Evolutionary conservation across 2,797 vertebrate species (phyloP).

Genomic region (Avahi laniger): DNA sequence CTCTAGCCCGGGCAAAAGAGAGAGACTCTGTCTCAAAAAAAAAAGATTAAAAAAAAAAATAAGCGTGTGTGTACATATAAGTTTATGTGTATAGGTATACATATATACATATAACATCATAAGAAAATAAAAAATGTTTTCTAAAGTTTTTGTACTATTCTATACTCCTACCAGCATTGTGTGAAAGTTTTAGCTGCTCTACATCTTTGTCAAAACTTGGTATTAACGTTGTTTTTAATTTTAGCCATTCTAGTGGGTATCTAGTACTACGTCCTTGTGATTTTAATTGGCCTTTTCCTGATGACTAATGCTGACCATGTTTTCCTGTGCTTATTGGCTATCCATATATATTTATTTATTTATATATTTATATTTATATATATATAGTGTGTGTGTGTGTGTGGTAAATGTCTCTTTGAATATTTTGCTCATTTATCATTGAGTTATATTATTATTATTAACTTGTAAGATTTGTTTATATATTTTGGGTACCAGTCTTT

Average conservation of each 20-base stretch:
- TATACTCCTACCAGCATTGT: not conserved
- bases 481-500: not conserved
- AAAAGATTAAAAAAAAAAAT: too few relatives aligned
- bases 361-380: too few relatives aligned
- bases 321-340: not conserved
- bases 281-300: not conserved
- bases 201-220: not conserved
- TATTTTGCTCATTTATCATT: not conserved
- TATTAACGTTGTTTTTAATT: not conserved
- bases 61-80: not conserved
- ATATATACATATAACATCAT: not conserved
- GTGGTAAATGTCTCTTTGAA: not conserved
- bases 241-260: not conserved
- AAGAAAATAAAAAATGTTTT: not conserved
- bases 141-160: not conserved
- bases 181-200: not conserved
- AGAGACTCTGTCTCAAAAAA: too few relatives aligned
- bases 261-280: not conserved
- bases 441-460: not conserved
- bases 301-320: not conserved
- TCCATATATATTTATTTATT: not conserved
- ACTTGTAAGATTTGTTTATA: not conserved
- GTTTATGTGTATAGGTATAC: accelerated
- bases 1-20: too few relatives aligned
- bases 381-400: not conserved